Percentiles rank a stretch among this genome's conserved stretches.
phyloP scores from a whole-genome alignment of 2,888 invertebrate species.

The Lasioglossum oenotherae region DNA sequence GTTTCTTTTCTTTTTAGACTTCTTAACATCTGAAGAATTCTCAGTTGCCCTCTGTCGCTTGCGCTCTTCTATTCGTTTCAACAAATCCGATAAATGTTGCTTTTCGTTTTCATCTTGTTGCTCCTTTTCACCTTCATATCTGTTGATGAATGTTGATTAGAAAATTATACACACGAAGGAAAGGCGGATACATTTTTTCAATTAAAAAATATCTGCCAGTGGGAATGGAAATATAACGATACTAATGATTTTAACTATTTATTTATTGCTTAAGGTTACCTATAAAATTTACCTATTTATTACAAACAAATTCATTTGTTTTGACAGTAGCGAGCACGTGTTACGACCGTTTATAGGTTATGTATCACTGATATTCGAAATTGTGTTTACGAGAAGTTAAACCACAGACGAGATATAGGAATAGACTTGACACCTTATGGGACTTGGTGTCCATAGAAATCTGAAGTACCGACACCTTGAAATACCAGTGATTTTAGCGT shows the following conservation, averaged over 20 bases:
- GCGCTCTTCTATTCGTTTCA: slow-evolving; percentile 76
- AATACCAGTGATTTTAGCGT: no score
- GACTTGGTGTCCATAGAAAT: no score
- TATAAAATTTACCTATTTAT: slow-evolving; percentile 87
- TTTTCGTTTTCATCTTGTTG: slow-evolving; percentile 67
- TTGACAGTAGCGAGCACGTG: slow-evolving; percentile 29
- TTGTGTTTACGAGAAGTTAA: not conserved
- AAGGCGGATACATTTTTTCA: slow-evolving; percentile 14
- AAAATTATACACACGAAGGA: not conserved
- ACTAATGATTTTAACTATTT: not conserved
- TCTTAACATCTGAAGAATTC: slow-evolving; percentile 17
- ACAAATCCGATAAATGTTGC: slow-evolving; percentile 73
- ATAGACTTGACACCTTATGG: no score
- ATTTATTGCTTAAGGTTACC: not conserved
- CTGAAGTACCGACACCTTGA: no score
- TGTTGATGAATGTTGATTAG: slow-evolving; percentile 50
- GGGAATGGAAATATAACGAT: not conserved
- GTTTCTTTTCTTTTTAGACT: slow-evolving; percentile 34
- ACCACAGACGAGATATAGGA: no score
- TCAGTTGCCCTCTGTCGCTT: slow-evolving; percentile 71
- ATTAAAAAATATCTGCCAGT: slow-evolving; percentile 13
- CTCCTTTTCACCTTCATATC: slow-evolving; percentile 75
- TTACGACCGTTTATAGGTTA: slow-evolving; percentile 30
- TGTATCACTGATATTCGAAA: not conserved
- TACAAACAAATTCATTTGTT: slow-evolving; percentile 89